phyloP scores from a whole-genome alignment of 2,797 vertebrate genomes.

The Fistularia tabacaria region DNA sequence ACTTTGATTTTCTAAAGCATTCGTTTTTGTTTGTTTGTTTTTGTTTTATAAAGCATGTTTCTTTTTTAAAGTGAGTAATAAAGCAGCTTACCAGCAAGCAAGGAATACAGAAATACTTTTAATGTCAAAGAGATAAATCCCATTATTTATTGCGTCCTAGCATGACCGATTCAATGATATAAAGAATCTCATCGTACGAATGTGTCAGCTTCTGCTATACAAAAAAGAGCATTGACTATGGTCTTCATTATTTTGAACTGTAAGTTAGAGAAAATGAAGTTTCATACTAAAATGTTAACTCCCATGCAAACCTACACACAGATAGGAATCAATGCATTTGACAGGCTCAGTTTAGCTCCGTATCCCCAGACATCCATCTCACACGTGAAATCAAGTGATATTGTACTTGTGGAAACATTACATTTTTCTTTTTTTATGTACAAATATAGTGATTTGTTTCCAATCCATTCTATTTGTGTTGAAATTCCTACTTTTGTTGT shows the following conservation, averaged over 20 bases:
- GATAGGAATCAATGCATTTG: slow-evolving; percentile 62
- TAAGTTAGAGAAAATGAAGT: slow-evolving; percentile 54
- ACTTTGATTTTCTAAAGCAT: slow-evolving; percentile 64
- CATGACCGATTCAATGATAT: slow-evolving; percentile 61
- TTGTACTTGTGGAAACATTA: slow-evolving; percentile 68
- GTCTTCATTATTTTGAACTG: slow-evolving; percentile 23
- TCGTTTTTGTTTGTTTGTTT: not conserved
- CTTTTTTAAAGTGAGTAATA: slow-evolving; percentile 42
- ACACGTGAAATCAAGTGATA: slow-evolving; percentile 28
- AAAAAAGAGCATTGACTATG: slow-evolving; percentile 54
- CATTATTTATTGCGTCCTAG: slow-evolving; percentile 54
- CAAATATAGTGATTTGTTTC: slow-evolving; percentile 33
- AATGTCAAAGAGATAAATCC: slow-evolving; percentile 52
- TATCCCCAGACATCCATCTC: slow-evolving; percentile 53
- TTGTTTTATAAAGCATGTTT: slow-evolving; percentile 57
- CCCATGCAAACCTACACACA: slow-evolving; percentile 76
- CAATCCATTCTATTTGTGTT: too few relatives aligned
- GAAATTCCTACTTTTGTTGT: slow-evolving; percentile 1
- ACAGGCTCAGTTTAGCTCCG: slow-evolving; percentile 65
- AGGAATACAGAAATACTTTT: slow-evolving; percentile 67
- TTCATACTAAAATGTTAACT: slow-evolving; percentile 62
- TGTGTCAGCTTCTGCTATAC: slow-evolving; percentile 43
- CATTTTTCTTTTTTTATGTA: slow-evolving; percentile 53
- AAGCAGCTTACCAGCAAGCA: slow-evolving; percentile 69
- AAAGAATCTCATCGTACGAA: slow-evolving; percentile 64